Percentiles rank a stretch among this genome's conserved stretches.
Evolutionary conservation across 2,113 vertebrate species (phyloP).

Genomic region (Falco punctatus): DNA sequence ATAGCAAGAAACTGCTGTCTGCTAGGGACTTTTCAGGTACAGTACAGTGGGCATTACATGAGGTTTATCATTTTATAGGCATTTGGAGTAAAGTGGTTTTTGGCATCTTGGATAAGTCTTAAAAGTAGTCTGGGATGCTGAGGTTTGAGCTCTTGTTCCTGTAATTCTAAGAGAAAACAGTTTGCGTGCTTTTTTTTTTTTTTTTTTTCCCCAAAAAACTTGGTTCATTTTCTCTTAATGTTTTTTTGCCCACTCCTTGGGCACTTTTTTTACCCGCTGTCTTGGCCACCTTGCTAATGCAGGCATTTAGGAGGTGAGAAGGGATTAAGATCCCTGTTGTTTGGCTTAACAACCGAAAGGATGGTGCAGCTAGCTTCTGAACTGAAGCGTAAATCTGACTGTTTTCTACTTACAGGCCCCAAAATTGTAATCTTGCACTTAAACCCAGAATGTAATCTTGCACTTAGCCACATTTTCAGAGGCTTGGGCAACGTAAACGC

Average conservation of each 20-base stretch:
- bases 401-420: not conserved
- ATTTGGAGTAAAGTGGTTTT: not conserved
- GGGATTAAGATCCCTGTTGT: not conserved
- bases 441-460: conserved; percentile 7
- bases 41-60: conserved; percentile 67
- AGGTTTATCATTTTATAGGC: conserved; percentile 33
- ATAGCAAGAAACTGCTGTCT: conserved; percentile 78
- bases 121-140: not conserved
- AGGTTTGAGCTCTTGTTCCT: not conserved
- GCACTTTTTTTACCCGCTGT: not conserved
- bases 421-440: conserved; percentile 10
- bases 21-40: conserved; percentile 63
- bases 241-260: not conserved
- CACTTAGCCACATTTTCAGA: conserved; percentile 19
- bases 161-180: not conserved
- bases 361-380: not conserved
- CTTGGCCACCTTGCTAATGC: not conserved
- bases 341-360: not conserved
- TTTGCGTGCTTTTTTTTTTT: not conserved
- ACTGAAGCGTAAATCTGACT: not conserved
- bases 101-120: not conserved
- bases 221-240: not conserved
- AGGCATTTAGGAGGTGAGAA: not conserved
- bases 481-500: not conserved
- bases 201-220: not conserved